A percentile compares a stretch with the other conserved stretches of the same genome.
Evolutionary conservation across 2,113 vertebrate genomes (phyloP).

Genomic region (Oostethus manadensis): DNA sequence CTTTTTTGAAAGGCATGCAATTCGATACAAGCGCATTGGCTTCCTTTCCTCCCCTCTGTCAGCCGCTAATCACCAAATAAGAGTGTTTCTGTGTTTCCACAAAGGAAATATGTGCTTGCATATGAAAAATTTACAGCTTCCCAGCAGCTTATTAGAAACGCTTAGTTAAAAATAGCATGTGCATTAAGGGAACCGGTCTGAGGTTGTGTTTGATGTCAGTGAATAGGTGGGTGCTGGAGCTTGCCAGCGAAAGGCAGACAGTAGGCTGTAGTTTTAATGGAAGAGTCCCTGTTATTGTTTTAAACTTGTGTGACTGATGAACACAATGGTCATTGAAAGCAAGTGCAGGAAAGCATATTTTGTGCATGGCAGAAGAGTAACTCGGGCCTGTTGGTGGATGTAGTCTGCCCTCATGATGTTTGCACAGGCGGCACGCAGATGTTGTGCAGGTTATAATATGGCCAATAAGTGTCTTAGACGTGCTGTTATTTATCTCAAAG

Average conservation of each 20-base stretch:
- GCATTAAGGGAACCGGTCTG: constrained; percentile 70
- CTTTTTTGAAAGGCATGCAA: constrained; percentile 73
- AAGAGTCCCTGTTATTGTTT: constrained; percentile 42
- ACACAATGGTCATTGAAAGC: constrained; percentile 37
- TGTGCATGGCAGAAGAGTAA: constrained; percentile 7
- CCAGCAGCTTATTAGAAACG: constrained; percentile 77
- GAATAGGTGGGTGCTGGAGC: constrained; percentile 49
- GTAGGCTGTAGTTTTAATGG: constrained; percentile 64
- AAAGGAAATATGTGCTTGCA: constrained; percentile 74
- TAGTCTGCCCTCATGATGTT: constrained; percentile 55
- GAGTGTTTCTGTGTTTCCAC: constrained; percentile 80
- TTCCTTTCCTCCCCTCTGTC: constrained; percentile 75
- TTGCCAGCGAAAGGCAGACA: constrained; percentile 66
- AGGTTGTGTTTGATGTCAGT: constrained; percentile 77
- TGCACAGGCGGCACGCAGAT: constrained; percentile 26
- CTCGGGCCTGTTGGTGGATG: constrained; percentile 35
- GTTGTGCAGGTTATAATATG: constrained; percentile 30
- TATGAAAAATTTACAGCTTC: constrained; percentile 79
- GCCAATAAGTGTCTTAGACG: constrained; percentile 31
- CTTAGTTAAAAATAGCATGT: constrained; percentile 77
- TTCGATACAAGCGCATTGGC: constrained; percentile 76
- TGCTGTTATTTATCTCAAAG: constrained; percentile 66
- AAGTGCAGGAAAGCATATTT: constrained; percentile 26
- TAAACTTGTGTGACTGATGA: constrained; percentile 53
- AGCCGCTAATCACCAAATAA: constrained; percentile 80